Percentiles rank a stretch among this genome's conserved stretches.
Conservation (phyloP, 2,797 vertebrate species). For the Gallinago stenura region DNA sequence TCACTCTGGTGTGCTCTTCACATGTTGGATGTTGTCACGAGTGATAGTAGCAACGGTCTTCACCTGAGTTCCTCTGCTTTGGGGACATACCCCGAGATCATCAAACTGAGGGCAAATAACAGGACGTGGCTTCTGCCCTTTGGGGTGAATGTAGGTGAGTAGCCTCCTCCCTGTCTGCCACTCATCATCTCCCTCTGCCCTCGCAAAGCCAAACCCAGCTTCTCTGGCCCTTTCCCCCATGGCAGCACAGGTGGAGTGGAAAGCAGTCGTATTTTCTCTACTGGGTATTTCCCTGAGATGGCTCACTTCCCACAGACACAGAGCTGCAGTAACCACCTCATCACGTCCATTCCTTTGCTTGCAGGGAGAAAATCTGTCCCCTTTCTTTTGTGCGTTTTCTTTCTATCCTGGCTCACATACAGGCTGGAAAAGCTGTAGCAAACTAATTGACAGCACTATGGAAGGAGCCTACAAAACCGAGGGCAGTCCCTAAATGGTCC, state of each 20-base stretch:
- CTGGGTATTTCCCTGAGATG: background rate
- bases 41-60: background rate
- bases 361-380: background rate
- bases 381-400: background rate
- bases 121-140: background rate
- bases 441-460: background rate
- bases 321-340: background rate
- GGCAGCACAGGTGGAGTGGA: background rate
- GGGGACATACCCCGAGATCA: background rate
- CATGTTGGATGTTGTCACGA: fast-evolving
- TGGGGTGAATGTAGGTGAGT: background rate
- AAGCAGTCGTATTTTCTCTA: background rate
- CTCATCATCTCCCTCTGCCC: background rate
- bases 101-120: background rate
- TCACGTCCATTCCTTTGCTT: background rate
- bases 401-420: background rate
- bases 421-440: background rate
- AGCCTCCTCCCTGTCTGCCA: background rate
- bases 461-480: background rate
- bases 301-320: background rate
- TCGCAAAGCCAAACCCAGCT: background rate
- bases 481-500: background rate
- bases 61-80: fast-evolving
- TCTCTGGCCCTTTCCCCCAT: background rate
- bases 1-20: background rate